A percentile compares a stretch with the other conserved stretches of the same genome.
Conservation (phyloP, 2,888 invertebrate species). For the Ectemnius cavifrons region DNA sequence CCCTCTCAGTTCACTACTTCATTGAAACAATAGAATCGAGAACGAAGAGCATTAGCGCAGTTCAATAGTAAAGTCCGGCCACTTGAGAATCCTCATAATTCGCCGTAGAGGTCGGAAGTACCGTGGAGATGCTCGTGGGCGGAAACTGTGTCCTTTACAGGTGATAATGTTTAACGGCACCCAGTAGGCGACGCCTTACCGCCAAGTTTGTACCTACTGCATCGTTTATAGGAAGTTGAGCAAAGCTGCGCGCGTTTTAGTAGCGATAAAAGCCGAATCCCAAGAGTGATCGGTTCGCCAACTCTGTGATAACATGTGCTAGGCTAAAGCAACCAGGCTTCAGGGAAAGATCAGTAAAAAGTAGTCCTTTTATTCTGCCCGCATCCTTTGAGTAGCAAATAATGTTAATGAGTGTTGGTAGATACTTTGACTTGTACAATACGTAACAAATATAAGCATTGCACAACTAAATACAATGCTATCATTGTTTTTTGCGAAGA, state of each 20-base stretch:
- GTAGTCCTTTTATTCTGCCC: too few relatives aligned
- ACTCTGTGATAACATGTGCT: too few relatives aligned
- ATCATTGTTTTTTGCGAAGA: too few relatives aligned
- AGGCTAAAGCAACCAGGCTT: too few relatives aligned
- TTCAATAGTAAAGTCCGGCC: slow-evolving; percentile 30
- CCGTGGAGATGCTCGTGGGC: slow-evolving; percentile 50
- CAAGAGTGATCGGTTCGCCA: neutral
- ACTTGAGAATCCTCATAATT: slow-evolving; percentile 47
- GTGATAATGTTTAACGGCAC: slow-evolving; percentile 45
- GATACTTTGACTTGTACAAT: too few relatives aligned
- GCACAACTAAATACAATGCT: too few relatives aligned
- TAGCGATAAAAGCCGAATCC: slow-evolving; percentile 6
- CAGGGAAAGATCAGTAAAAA: too few relatives aligned
- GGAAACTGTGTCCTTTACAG: slow-evolving; percentile 33
- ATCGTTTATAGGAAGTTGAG: slow-evolving; percentile 7
- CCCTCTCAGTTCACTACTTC: slow-evolving; percentile 37
- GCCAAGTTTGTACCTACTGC: slow-evolving; percentile 1
- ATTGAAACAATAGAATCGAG: slow-evolving; percentile 37
- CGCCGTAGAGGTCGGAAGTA: slow-evolving; percentile 41
- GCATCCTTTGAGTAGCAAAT: too few relatives aligned
- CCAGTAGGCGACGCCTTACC: slow-evolving; percentile 3
- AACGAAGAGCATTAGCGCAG: slow-evolving; percentile 11
- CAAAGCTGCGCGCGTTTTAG: slow-evolving; percentile 4
- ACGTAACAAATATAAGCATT: too few relatives aligned
- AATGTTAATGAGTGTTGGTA: too few relatives aligned